These are phyloP conservation scores for Nipponia nippon DNA, from an alignment of 2,113 vertebrate species.

Conservation along the genomic window DNA sequence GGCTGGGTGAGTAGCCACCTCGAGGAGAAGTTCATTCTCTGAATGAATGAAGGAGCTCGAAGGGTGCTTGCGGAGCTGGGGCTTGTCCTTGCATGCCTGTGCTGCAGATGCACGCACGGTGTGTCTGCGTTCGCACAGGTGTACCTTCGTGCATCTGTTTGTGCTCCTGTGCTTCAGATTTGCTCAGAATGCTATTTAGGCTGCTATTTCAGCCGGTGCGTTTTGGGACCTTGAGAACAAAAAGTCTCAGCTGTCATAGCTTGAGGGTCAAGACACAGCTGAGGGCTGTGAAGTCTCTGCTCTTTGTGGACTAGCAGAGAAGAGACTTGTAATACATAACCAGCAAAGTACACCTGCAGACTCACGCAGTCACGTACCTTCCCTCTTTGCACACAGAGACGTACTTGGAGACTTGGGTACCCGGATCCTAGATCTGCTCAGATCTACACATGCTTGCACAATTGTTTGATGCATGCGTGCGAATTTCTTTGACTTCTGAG, in stretches of 20 bases:
- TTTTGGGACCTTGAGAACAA: neutral
- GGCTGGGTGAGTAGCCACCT: constrained; percentile 87
- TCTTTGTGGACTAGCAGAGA: neutral
- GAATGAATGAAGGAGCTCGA: neutral
- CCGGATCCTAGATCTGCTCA: neutral
- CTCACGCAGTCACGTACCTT: neutral
- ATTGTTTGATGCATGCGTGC: neutral
- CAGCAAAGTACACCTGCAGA: neutral
- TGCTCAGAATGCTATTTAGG: neutral
- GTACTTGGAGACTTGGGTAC: fast-evolving
- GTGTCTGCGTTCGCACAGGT: neutral
- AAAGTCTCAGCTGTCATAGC: neutral
- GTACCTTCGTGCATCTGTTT: fast-evolving
- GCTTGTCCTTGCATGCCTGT: constrained; percentile 10
- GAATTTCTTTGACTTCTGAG: neutral
- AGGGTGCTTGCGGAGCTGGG: neutral
- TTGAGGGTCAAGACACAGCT: neutral
- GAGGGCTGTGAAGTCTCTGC: neutral
- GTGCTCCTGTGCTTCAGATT: fast-evolving
- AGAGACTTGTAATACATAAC: fast-evolving
- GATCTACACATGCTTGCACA: neutral
- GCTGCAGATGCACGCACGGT: neutral
- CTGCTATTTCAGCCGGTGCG: fast-evolving
- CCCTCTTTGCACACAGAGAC: neutral
- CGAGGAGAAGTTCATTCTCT: neutral